Conservation (phyloP, 2,888 invertebrate genomes). For the Brachycybe producta region DNA sequence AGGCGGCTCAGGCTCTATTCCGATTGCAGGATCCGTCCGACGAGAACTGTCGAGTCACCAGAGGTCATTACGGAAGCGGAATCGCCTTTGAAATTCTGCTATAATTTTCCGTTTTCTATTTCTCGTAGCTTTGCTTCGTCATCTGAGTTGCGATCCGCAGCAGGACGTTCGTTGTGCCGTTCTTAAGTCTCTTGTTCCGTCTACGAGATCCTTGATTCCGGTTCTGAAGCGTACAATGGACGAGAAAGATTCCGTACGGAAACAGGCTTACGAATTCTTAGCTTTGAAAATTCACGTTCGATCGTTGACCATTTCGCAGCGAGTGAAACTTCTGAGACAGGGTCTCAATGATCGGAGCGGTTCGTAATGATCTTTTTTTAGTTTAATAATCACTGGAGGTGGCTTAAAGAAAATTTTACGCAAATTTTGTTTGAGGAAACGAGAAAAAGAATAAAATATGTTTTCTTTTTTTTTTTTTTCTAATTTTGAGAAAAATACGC, state of each 20-base stretch:
- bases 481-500: too few species aligned
- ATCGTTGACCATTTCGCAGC: constrained; percentile 49
- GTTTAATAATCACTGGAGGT: not conserved
- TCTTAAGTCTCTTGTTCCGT: constrained; percentile 58
- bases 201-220: constrained; percentile 51
- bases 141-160: constrained; percentile 59
- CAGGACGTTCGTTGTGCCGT: constrained; percentile 57
- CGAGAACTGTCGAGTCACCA: constrained; percentile 58
- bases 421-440: not conserved
- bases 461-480: too few species aligned
- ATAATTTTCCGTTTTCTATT: constrained; percentile 8
- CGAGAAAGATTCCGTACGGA: constrained; percentile 60
- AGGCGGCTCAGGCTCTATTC: constrained; percentile 63
- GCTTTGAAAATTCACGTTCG: constrained; percentile 42
- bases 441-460: too few species aligned
- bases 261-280: constrained; percentile 41
- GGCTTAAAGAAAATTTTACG: not conserved
- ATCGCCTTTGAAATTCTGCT: not conserved
- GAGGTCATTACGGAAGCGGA: constrained; percentile 30
- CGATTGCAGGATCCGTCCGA: constrained; percentile 67
- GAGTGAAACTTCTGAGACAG: constrained; percentile 46
- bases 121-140: constrained; percentile 46
- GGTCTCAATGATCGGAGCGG: constrained; percentile 51
- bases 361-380: constrained; percentile 29
- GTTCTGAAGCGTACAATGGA: constrained; percentile 62